Conservation (phyloP, 2,113 vertebrate species). For the Gavia stellata region DNA sequence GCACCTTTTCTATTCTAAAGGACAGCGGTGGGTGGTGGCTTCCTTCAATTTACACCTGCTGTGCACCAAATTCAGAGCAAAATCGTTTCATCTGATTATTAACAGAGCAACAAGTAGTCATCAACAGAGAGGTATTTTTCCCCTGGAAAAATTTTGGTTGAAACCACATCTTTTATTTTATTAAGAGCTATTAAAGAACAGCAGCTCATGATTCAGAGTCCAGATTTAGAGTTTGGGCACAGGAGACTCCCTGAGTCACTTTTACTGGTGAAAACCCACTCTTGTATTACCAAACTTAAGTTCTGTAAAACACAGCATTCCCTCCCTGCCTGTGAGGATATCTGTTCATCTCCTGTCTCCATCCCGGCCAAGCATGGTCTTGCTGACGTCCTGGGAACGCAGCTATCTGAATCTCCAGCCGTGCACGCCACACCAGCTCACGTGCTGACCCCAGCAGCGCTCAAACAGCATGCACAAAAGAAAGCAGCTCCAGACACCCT, state of each 20-base stretch:
- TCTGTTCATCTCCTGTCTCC: background rate
- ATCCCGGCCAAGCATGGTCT: background rate
- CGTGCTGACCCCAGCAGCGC: background rate
- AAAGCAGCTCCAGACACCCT: background rate
- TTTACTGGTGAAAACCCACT: background rate
- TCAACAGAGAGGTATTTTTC: background rate
- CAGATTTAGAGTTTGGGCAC: background rate
- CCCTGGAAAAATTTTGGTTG: background rate
- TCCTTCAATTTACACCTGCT: background rate
- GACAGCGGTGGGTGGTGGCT: rapidly evolving
- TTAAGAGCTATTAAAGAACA: background rate
- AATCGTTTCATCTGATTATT: background rate
- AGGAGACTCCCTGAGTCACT: background rate
- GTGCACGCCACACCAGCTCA: background rate
- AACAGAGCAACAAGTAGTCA: background rate
- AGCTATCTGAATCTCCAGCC: too few species aligned
- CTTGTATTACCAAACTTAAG: background rate
- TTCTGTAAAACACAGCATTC: background rate
- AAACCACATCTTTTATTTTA: background rate
- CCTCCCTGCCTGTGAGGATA: background rate
- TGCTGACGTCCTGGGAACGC: background rate
- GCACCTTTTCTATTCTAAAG: background rate
- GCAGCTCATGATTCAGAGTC: background rate
- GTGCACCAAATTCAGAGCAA: background rate
- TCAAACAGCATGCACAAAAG: background rate